Evolutionary conservation across 2,797 vertebrate species (phyloP).

Genomic region (Setipinna tenuifilis): DNA sequence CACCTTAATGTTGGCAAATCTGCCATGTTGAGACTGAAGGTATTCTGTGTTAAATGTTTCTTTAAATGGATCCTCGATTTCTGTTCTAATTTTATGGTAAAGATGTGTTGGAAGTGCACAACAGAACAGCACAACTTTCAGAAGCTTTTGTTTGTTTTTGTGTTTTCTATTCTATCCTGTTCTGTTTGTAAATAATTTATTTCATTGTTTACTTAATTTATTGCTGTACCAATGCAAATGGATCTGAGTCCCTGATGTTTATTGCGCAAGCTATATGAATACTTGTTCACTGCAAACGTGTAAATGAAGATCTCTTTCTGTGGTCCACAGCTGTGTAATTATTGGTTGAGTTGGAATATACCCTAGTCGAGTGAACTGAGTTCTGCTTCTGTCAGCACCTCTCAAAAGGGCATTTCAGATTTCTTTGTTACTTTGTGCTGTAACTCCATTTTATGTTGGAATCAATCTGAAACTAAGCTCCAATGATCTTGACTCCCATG

Average conservation of each 20-base stretch:
- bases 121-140: neutral
- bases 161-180: conserved; percentile 18
- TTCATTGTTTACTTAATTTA: conserved; percentile 34
- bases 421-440: neutral
- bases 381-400: neutral
- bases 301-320: neutral
- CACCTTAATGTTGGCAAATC: neutral
- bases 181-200: conserved; percentile 23
- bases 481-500: neutral
- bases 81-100: neutral
- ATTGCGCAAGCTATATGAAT: neutral
- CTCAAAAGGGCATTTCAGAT: neutral
- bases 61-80: neutral
- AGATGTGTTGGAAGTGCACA: neutral
- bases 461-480: neutral
- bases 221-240: conserved; percentile 28
- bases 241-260: conserved; percentile 34
- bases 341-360: neutral
- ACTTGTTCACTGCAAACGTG: neutral
- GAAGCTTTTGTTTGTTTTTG: conserved; percentile 33
- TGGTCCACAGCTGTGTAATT: neutral
- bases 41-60: neutral
- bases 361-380: neutral
- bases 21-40: neutral
- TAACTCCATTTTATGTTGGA: neutral